Base-by-base conservation (phyloP, 2,888 invertebrate genomes). In the Lycophotia porphyrea region DNA sequence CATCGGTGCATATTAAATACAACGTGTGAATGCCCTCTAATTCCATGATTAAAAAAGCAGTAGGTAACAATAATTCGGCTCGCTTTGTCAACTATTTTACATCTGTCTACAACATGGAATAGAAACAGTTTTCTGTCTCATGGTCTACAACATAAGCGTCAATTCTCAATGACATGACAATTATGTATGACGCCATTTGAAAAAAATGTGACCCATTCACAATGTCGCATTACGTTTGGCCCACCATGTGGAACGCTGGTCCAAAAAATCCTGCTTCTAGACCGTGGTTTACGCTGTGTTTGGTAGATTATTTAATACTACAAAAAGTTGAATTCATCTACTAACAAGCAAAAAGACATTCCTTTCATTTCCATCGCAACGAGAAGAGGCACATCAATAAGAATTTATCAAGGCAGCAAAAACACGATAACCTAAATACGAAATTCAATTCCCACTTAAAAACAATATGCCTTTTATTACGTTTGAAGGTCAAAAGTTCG, bases 401-500 rank as follows among this genome's bases (percentile, higher is more conserved):
- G 8, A 60, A 47, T 7, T n/a, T 39, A 64, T 63, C 27, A 5
- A 44, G 18, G 1, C 24, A 77, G 27, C 78, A 49, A 67, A 31
- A 47, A 63, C 78, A 36, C 13, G 63, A 49, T 69, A 79, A 79
- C 78, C 68, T 27, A 47, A 55, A 78, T 78, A 49, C 42, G 52
- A 77, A 58, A 67, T 58, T 67, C 15, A 78, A 61, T 82, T 68
- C 36, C 24, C 42, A 52, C 21, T 36, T 9, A n/a, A 31, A 44
- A 49, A 78, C 78, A 70, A 66, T 82, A 7, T 34, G 55, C 42
- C 63, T 80, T 63, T 64, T 74, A 80, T 31, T 55, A 67, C 31
- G 61, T 71, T 61, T 44, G 52, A 81, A 81, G 81, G 85, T 44
- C 34, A 74, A 55, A 55, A 34, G 55, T 42, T 67, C 44, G 47